Conservation (phyloP, 2,797 vertebrate species). For the Lagocephalus sceleratus region DNA sequence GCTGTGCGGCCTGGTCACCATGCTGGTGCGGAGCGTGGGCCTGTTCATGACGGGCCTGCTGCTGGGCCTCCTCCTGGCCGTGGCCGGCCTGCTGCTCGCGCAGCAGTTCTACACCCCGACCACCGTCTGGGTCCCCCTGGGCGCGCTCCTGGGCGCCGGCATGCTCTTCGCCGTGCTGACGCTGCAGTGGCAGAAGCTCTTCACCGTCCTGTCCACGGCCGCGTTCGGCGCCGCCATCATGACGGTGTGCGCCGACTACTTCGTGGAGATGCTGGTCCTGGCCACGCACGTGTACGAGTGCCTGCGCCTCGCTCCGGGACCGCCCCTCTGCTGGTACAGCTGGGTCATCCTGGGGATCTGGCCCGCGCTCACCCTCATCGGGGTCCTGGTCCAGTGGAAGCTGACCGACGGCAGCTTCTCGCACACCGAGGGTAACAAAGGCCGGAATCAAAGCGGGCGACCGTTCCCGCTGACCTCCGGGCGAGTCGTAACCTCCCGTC, state of each 20-base stretch:
- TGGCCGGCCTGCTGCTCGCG: constrained; percentile 74
- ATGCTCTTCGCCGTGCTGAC: constrained; percentile 86
- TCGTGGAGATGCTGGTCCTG: constrained; percentile 82
- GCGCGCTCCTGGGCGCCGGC: constrained; percentile 78
- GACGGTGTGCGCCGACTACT: constrained; percentile 83
- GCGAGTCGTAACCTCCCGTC: not conserved
- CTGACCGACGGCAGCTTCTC: constrained; percentile 81
- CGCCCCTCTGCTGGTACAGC: constrained; percentile 86
- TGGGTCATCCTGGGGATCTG: constrained; percentile 87
- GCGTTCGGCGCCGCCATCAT: constrained; percentile 83
- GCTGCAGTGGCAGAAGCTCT: constrained; percentile 83
- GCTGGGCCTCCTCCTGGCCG: constrained; percentile 82
- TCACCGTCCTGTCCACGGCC: constrained; percentile 84
- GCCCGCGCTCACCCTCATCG: constrained; percentile 82
- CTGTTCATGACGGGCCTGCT: constrained; percentile 88
- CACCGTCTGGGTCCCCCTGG: constrained; percentile 84
- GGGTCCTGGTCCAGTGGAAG: constrained; percentile 86
- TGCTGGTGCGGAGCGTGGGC: constrained; percentile 87
- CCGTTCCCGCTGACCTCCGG: too few relatives aligned
- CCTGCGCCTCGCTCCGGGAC: constrained; percentile 72
- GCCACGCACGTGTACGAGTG: constrained; percentile 74
- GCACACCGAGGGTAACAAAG: constrained; percentile 81
- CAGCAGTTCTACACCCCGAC: constrained; percentile 80
- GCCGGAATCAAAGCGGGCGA: not conserved
- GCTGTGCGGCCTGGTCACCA: constrained; percentile 87